phyloP scores from a whole-genome alignment of 2,797 vertebrate genomes.

The Thripadectes ignobilis region DNA sequence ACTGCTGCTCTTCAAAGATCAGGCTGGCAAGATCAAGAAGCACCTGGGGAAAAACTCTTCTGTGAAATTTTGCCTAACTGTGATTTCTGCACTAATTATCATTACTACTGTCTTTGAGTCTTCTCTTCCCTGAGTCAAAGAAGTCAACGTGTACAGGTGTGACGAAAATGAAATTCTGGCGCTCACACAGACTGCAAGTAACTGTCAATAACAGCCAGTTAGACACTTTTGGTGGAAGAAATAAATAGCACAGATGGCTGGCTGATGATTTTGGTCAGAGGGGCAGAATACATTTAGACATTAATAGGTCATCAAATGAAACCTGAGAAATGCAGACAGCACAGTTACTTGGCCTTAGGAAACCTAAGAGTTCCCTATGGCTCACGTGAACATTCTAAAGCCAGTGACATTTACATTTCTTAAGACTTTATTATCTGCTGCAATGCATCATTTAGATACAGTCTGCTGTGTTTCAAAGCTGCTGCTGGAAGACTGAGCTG shows the following conservation, averaged over 20 bases:
- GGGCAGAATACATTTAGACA: not conserved
- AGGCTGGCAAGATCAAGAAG: slow-evolving; percentile 94
- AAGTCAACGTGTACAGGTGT: not conserved
- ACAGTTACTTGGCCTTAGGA: not conserved
- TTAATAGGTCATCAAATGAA: not conserved
- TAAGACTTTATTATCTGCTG: not conserved
- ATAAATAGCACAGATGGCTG: not conserved
- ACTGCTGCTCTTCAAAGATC: slow-evolving; percentile 97
- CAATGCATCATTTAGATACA: not conserved
- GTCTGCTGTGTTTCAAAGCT: not conserved
- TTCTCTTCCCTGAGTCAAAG: not conserved
- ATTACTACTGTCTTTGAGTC: not conserved
- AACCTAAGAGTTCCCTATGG: not conserved
- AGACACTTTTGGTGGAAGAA: not conserved
- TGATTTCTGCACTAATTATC: not conserved
- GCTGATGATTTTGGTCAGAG: not conserved
- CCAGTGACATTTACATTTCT: not conserved
- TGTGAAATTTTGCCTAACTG: not conserved
- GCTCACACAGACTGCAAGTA: not conserved
- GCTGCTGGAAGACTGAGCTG: not conserved
- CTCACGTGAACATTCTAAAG: not conserved
- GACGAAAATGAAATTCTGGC: not conserved
- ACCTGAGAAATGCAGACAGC: not conserved
- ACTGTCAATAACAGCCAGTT: not conserved
- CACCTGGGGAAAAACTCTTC: slow-evolving; percentile 78